phyloP scores from a whole-genome alignment of 1,140 invertebrate species.

The Paracyclopina nana region DNA sequence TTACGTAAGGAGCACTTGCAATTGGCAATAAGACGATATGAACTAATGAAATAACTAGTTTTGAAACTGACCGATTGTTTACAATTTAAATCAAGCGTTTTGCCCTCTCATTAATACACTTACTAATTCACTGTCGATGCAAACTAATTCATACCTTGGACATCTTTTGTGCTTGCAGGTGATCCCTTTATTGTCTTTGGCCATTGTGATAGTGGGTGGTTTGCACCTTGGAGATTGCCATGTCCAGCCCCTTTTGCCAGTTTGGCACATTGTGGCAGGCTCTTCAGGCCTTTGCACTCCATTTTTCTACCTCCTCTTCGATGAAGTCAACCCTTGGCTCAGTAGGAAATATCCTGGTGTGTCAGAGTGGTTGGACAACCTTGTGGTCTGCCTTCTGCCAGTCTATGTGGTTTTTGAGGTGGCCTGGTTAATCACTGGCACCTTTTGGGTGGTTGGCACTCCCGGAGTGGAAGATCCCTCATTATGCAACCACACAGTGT shows the following conservation, averaged over 20 bases:
- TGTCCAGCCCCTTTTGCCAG: neutral
- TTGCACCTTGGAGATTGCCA: neutral
- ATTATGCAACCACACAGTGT: neutral
- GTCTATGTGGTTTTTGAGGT: slow-evolving; percentile 12
- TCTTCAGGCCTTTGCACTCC: slow-evolving; percentile 1
- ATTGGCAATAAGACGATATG: no score
- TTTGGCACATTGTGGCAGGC: slow-evolving; percentile 5
- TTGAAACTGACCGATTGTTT: no score
- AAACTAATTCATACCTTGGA: no score
- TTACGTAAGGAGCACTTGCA: no score
- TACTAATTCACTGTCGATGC: no score
- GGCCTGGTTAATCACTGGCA: slow-evolving; percentile 6
- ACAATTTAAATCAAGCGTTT: no score
- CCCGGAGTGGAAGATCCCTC: neutral
- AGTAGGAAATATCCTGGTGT: neutral
- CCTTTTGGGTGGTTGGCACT: neutral
- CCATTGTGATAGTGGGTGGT: neutral
- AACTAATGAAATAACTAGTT: no score
- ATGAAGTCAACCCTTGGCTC: slow-evolving; percentile 7
- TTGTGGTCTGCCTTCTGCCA: slow-evolving; percentile 4
- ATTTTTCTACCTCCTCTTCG: slow-evolving; percentile 6
- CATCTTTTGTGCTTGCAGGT: no score
- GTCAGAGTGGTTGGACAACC: slow-evolving; percentile 1
- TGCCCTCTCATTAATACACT: no score
- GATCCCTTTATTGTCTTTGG: slow-evolving; percentile 1